These are phyloP conservation scores for Protonibea diacanthus DNA, from an alignment of 2,797 vertebrate genomes.

Conservation along the genomic window DNA sequence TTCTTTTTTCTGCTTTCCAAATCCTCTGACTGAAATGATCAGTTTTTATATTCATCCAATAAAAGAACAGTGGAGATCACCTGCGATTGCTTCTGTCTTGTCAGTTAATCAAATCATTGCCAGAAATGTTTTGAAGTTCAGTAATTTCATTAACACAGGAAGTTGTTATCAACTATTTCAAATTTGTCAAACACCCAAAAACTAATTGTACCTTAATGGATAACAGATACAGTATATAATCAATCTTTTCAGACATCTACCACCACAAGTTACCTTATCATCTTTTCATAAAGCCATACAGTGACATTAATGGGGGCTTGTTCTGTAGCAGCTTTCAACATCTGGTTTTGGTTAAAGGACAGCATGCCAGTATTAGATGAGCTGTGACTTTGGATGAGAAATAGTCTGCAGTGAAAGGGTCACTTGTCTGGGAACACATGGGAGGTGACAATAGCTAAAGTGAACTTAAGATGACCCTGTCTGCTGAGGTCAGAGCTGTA, in stretches of 20 bases:
- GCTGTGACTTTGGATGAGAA: slow-evolving; percentile 68
- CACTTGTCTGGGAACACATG: slow-evolving; percentile 63
- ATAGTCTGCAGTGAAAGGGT: slow-evolving; percentile 57
- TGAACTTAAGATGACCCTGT: slow-evolving; percentile 66
- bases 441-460: slow-evolving; percentile 60
- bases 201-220: slow-evolving; percentile 8
- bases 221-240: slow-evolving; percentile 25
- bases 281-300: slow-evolving; percentile 37
- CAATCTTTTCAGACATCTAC: slow-evolving; percentile 18
- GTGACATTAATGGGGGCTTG: slow-evolving; percentile 45
- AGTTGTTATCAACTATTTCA: neutral
- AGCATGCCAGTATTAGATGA: slow-evolving; percentile 61
- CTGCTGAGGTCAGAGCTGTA: slow-evolving; percentile 41
- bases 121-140: neutral
- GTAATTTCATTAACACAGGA: neutral
- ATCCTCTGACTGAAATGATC: slow-evolving; percentile 60
- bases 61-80: slow-evolving; percentile 75
- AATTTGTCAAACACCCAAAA: neutral
- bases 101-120: neutral
- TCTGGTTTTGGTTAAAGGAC: slow-evolving; percentile 76
- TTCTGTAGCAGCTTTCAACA: slow-evolving; percentile 60
- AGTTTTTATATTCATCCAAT: slow-evolving; percentile 84
- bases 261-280: slow-evolving; percentile 17
- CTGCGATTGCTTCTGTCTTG: slow-evolving; percentile 22
- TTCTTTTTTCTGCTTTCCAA: slow-evolving; percentile 51